phyloP scores from a whole-genome alignment of 2,888 invertebrate genomes.

The Opisthograptis luteolata region DNA sequence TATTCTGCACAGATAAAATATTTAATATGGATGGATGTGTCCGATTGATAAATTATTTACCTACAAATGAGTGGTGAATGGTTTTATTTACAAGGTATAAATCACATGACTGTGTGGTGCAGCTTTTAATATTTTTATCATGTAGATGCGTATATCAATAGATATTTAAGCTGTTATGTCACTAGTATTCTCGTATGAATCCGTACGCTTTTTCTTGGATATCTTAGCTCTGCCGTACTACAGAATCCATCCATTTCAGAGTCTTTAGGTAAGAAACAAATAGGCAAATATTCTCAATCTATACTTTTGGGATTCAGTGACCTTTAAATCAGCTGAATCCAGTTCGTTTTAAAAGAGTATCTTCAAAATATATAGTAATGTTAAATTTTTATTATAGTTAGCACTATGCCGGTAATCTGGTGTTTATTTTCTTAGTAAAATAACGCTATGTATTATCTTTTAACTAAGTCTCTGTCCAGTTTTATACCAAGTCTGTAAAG shows the following conservation, averaged over 20 bases:
- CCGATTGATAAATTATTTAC: neutral
- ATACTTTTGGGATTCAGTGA: no score
- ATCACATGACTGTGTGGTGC: neutral
- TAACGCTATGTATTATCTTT: conserved; percentile 5
- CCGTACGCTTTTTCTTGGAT: no score
- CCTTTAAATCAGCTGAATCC: no score
- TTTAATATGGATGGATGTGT: neutral
- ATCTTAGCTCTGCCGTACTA: no score
- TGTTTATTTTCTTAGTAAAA: conserved; percentile 4
- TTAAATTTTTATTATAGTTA: no score
- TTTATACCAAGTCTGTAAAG: conserved; percentile 9
- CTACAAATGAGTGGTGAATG: neutral
- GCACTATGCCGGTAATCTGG: neutral
- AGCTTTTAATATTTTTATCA: neutral
- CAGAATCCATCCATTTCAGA: no score
- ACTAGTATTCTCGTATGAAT: no score
- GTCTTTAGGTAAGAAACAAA: no score
- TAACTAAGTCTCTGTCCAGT: neutral
- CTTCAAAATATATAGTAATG: neutral
- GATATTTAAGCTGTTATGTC: no score
- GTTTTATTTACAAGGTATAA: neutral
- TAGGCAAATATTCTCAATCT: no score
- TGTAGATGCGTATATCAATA: no score
- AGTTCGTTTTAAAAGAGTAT: no score
- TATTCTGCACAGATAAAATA: neutral